Conservation (phyloP, 2,888 invertebrate species). For the Habrosyne pyritoides region DNA sequence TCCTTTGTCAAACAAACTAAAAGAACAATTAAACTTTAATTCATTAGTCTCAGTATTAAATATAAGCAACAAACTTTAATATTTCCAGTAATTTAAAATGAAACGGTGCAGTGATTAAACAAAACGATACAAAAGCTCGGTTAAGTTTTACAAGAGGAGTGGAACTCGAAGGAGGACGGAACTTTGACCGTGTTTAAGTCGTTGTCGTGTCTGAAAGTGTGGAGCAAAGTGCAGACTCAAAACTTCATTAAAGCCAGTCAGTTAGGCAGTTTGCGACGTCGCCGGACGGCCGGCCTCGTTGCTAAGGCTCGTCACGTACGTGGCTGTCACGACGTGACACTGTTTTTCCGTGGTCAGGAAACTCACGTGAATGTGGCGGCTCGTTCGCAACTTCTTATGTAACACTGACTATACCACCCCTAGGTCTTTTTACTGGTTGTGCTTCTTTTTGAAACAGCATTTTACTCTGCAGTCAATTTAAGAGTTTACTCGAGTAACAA, state of each 20-base stretch:
- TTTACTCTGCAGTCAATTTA: constrained; percentile 14
- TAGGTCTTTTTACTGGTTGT: constrained; percentile 17
- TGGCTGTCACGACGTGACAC: constrained; percentile 51
- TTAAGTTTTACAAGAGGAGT: constrained; percentile 10
- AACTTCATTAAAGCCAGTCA: constrained; percentile 61
- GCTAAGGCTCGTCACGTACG: constrained; percentile 62
- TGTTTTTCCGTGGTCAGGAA: constrained; percentile 69
- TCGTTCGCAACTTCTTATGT: constrained; percentile 49
- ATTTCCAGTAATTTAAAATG: neutral
- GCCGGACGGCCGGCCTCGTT: constrained; percentile 38
- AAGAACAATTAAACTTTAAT: neutral
- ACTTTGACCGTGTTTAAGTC: constrained; percentile 19
- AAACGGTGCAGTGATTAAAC: constrained; percentile 22
- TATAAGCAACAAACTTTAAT: neutral
- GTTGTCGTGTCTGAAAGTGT: constrained; percentile 33
- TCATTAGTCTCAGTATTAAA: neutral
- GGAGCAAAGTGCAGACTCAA: constrained; percentile 45
- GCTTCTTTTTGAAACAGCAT: constrained; percentile 23
- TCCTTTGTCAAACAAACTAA: neutral
- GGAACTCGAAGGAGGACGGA: neutral
- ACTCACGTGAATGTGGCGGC: constrained; percentile 47
- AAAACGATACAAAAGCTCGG: constrained; percentile 13
- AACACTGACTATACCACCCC: constrained; percentile 39
- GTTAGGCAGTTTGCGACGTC: constrained; percentile 57
- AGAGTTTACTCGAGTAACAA: constrained; percentile 7